Evolutionary conservation across 2,888 invertebrate genomes (phyloP).

Genomic region (Spodoptera littoralis): DNA sequence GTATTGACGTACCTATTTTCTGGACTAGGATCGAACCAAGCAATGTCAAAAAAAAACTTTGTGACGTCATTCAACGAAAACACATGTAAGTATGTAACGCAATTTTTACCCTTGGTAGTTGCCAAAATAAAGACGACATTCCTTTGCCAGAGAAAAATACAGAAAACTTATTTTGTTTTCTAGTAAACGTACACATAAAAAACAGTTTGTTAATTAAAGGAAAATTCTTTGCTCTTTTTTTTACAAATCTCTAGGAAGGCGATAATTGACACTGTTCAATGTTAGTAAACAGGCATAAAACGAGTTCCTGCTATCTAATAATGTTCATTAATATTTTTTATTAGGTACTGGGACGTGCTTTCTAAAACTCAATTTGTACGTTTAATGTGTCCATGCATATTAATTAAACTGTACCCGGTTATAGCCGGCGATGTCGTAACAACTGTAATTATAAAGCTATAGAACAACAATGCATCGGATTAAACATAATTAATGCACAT

Average conservation of each 20-base stretch:
- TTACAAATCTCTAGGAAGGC: conserved; percentile 9
- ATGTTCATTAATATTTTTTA: no score
- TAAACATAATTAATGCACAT: conserved; percentile 31
- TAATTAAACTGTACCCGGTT: no score
- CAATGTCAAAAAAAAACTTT: neutral
- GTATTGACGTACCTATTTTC: neutral
- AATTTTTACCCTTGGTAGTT: conserved; percentile 7
- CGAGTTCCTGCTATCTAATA: neutral
- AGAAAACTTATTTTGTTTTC: conserved; percentile 39
- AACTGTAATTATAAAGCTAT: neutral
- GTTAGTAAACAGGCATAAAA: conserved; percentile 5
- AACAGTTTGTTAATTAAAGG: conserved; percentile 41
- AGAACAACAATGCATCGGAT: conserved; percentile 20
- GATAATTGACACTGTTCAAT: conserved; percentile 8
- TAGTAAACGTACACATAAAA: conserved; percentile 36
- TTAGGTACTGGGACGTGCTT: no score
- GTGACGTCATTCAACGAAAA: no score
- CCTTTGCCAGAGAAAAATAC: conserved; percentile 9
- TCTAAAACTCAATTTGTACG: no score
- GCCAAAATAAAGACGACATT: conserved; percentile 13
- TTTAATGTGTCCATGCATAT: no score
- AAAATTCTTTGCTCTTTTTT: conserved; percentile 26
- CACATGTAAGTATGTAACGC: neutral
- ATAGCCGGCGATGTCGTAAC: conserved; percentile 13
- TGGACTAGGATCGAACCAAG: neutral